Evolutionary conservation across 2,888 invertebrate genomes (phyloP).

Genomic region (Stenolophus ochropezus): DNA sequence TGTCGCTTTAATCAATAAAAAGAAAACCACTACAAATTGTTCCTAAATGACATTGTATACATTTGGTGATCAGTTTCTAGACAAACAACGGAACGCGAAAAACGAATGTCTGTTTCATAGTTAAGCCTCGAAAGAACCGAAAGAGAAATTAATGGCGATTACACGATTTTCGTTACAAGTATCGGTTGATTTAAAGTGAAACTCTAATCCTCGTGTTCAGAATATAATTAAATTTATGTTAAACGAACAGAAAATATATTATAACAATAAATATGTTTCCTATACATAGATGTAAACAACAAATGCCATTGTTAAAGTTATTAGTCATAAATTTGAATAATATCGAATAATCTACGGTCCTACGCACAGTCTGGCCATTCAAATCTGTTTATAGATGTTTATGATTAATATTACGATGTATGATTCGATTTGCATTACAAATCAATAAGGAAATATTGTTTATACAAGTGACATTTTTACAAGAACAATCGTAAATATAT

Average conservation of each 20-base stretch:
- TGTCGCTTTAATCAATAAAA: too few relatives aligned
- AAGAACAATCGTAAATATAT: neutral
- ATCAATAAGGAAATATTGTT: constrained; percentile 25
- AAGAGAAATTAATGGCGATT: neutral
- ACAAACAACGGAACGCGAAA: too few relatives aligned
- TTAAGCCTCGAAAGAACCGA: neutral
- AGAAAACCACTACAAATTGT: too few relatives aligned
- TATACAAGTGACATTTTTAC: neutral
- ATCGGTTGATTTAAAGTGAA: neutral
- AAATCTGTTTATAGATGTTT: neutral
- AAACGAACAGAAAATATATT: neutral
- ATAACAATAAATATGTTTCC: neutral
- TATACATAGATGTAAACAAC: neutral
- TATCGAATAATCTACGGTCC: constrained; percentile 33
- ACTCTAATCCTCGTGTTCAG: neutral
- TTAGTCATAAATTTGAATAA: constrained; percentile 37
- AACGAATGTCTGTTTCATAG: neutral
- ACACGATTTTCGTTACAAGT: neutral
- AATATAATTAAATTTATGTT: neutral
- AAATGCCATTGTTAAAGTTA: constrained; percentile 28
- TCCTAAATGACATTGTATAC: too few relatives aligned
- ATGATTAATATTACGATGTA: constrained; percentile 2
- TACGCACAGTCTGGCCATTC: constrained; percentile 12
- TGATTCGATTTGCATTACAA: constrained; percentile 14
- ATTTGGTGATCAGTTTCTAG: too few relatives aligned